phyloP scores from a whole-genome alignment of 2,888 invertebrate genomes.

The Dryococelus australis region DNA sequence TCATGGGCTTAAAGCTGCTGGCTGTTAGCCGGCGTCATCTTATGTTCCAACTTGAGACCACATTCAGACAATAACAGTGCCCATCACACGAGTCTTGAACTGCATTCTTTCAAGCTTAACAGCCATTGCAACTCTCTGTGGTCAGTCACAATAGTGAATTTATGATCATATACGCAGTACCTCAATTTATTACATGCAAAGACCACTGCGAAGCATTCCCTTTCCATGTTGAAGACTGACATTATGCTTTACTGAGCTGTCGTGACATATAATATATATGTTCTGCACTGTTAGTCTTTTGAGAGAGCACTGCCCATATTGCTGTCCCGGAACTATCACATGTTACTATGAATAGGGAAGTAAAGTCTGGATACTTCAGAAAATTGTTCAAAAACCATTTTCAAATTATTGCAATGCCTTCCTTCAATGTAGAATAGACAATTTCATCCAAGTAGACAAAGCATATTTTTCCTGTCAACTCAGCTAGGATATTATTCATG shows the following conservation, averaged over 20 bases:
- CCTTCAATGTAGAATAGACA: background rate
- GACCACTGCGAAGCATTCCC: constrained; percentile 44
- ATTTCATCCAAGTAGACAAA: background rate
- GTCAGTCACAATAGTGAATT: constrained; percentile 44
- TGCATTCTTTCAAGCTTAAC: constrained; percentile 22
- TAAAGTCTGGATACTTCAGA: constrained; percentile 47
- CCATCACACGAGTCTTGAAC: constrained; percentile 38
- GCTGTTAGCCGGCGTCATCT: no score
- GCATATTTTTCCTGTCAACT: background rate
- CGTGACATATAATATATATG: constrained; percentile 45
- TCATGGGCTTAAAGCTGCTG: no score
- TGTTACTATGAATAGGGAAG: constrained; percentile 45
- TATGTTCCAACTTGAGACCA: constrained; percentile 36
- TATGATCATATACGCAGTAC: constrained; percentile 44
- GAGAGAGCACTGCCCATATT: constrained; percentile 49
- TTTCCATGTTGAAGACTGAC: constrained; percentile 44
- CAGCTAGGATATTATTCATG: background rate
- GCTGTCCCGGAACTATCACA: constrained; percentile 49
- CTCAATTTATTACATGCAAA: constrained; percentile 45
- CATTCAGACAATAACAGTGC: constrained; percentile 32
- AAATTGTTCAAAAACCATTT: constrained; percentile 45
- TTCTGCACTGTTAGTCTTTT: constrained; percentile 44
- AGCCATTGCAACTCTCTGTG: constrained; percentile 44
- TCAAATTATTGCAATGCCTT: constrained; percentile 43
- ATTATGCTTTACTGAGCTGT: constrained; percentile 42